These are phyloP conservation scores for Eira barbara DNA, from an alignment of 2,113 vertebrate species.

Conservation along the genomic window DNA sequence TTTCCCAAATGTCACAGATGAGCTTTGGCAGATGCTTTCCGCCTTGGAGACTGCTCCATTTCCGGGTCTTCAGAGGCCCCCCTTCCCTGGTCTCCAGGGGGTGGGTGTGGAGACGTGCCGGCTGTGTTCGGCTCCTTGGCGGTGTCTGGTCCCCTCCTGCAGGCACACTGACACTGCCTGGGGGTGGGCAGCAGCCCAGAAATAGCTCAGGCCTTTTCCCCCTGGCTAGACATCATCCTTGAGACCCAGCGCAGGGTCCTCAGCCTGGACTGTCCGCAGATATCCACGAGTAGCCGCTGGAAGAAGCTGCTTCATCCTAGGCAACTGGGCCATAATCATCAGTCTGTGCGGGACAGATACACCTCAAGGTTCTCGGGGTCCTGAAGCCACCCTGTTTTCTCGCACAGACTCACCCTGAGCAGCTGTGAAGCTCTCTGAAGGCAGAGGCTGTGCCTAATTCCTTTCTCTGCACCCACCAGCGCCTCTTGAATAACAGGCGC, in stretches of 20 bases:
- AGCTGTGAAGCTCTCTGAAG: neutral
- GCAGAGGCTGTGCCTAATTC: neutral
- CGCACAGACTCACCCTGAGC: neutral
- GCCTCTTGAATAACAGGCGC: neutral
- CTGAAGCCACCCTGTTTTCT: neutral
- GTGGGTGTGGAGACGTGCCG: neutral
- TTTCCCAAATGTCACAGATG: neutral
- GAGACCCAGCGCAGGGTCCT: neutral
- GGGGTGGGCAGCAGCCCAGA: neutral
- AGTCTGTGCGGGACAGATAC: too few species aligned
- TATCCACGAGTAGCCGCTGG: neutral
- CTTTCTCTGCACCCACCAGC: neutral
- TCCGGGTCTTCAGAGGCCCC: neutral
- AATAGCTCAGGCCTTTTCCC: neutral
- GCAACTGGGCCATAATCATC: neutral
- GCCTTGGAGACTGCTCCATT: rapidly evolving
- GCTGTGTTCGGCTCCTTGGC: neutral
- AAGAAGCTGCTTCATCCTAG: neutral
- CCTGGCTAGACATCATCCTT: too few species aligned
- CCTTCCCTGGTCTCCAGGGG: neutral
- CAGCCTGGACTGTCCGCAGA: neutral
- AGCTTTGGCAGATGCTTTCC: neutral
- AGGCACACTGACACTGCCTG: neutral
- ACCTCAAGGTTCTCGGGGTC: too few species aligned
- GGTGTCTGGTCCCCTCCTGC: neutral